Evolutionary conservation across 2,797 vertebrate genomes (phyloP), one percentile per base, ranked within the genome.

Genomic region (Sphaeramia orbicularis): DNA sequence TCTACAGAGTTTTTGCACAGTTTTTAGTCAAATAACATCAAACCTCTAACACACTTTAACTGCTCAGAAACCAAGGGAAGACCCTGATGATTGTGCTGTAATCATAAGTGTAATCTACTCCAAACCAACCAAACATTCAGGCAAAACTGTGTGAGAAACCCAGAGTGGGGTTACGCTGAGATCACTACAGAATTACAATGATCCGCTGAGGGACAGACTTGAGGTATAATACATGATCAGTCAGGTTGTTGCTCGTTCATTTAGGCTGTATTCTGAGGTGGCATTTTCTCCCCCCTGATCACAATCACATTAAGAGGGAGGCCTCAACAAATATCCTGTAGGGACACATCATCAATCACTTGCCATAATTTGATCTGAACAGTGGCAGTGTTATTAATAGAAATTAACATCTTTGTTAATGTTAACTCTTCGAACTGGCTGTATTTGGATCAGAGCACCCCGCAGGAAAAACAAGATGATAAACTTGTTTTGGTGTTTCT

Each of bases 311-410:
- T 10, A 32, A 64, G 61, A 52, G 27, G 59, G 47, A 52, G 48
- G 42, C 67, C 57, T 32, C 63, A 60, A 78, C 65, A 76, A 65
- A 81, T 78, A 54, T 80, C 76, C 72, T 65, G 69, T 36, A 47
- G 78, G 43, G 75, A 80, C 65, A 79, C 76, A 37, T 74, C 74
- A 78, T 78, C 82, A 74, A 75, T 86, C 69, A 81, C 61, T 65
- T 49, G 27, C 48, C 50, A 24, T 76, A 70, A 86, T 76, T 74
- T 83, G 74, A 85, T 69, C 71, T 63, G 76, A 87, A 65, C n/a
- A 0, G 43, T 53, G 57, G 42, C 65, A 53, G 27, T 66, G 65
- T 76, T 83, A 83, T 84, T 83, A 84, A 80, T 83, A 85, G 73
- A 81, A 78, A 80, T 73, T 58, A 74, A 61, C 59, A 61, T 82